Conservation (phyloP, 2,888 invertebrate genomes). For the Cheiracanthium punctorium region DNA sequence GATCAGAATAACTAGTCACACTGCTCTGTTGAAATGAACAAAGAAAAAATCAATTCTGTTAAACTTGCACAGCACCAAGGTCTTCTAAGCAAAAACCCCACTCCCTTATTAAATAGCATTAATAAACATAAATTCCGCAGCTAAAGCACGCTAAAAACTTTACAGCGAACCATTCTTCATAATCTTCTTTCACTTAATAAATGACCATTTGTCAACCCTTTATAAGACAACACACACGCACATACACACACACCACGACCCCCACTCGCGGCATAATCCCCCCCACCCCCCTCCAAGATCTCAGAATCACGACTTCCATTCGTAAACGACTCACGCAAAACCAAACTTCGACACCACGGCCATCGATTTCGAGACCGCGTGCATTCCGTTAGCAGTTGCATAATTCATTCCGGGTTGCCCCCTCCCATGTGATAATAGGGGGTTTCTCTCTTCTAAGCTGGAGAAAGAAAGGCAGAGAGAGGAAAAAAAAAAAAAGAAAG, state of each 20-base stretch:
- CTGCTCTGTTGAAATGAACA: too few species aligned
- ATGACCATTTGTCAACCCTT: neutral
- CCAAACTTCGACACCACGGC: neutral
- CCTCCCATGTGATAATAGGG: neutral
- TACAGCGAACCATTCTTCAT: neutral
- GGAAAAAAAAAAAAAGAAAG: neutral
- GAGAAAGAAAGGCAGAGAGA: neutral
- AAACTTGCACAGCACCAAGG: too few species aligned
- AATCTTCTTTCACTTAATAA: neutral
- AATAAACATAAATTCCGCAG: too few species aligned
- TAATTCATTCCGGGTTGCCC: neutral
- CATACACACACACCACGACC: too few species aligned
- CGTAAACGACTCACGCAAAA: neutral
- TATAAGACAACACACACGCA: neutral
- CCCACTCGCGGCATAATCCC: too few species aligned
- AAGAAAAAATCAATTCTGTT: too few species aligned
- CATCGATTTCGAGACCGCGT: neutral
- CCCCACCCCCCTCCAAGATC: neutral
- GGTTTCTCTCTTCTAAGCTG: too few species aligned
- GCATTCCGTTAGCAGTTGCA: neutral
- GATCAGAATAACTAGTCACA: too few species aligned
- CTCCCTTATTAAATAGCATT: too few species aligned
- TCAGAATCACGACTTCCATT: neutral
- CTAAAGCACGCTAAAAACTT: too few species aligned
- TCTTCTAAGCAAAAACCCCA: too few species aligned